Conservation (phyloP, 2,797 vertebrate genomes). For the Fratercula arctica region DNA sequence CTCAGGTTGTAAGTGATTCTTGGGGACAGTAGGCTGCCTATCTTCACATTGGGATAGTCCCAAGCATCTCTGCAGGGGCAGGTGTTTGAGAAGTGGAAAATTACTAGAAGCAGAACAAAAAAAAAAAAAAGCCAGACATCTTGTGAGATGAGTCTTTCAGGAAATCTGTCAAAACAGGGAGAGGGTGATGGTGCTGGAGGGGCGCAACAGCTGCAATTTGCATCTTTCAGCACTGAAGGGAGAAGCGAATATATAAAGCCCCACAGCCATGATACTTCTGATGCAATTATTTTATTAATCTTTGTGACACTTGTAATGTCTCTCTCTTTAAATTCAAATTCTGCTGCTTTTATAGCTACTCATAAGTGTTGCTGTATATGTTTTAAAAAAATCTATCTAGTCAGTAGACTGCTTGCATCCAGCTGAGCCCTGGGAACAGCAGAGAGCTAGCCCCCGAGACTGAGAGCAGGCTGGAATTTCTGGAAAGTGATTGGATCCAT, state of each 20-base stretch:
- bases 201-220: conserved; percentile 60
- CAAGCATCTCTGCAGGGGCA: conserved; percentile 6
- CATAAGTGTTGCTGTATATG: not conserved
- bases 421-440: conserved; percentile 45
- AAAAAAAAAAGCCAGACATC: conserved; percentile 46
- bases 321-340: conserved; percentile 51
- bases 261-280: conserved; percentile 37
- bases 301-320: conserved; percentile 47
- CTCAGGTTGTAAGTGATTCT: not conserved
- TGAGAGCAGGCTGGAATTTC: conserved; percentile 18
- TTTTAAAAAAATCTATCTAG: not conserved
- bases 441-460: conserved; percentile 2
- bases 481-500: not conserved
- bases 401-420: conserved; percentile 47
- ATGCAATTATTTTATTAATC: conserved; percentile 66
- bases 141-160: conserved; percentile 51
- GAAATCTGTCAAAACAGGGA: conserved; percentile 64
- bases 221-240: conserved; percentile 16
- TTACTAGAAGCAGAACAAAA: conserved; percentile 53
- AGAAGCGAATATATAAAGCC: conserved; percentile 30
- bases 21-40: not conserved
- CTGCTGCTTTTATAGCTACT: conserved; percentile 48
- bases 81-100: conserved; percentile 46
- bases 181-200: conserved; percentile 47
- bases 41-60: not conserved